Evolutionary conservation across 1,140 invertebrate species (phyloP), one percentile per base, ranked within the genome.

Genomic region (Grapholita molesta): DNA sequence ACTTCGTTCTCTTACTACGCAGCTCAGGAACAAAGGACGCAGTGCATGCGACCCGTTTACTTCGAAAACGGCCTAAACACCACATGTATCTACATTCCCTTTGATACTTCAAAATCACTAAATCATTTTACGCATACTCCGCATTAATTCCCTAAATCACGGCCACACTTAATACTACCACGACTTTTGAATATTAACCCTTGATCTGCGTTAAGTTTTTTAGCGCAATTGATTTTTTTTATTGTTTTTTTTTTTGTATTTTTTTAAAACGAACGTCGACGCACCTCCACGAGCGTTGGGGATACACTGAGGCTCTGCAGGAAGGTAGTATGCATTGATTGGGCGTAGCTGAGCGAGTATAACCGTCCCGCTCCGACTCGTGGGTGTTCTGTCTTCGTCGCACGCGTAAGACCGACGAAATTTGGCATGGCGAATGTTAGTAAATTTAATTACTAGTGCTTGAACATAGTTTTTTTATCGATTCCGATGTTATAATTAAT

Each of bases 261-360:
- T 73, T 55, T 72, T 69, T 48, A 7, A 24, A 28, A 18, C 11
- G 33, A 33, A 24, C 73, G 57, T 65, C 67, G 21, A 71, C 78
- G 69, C 69, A 83, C 84, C 83, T 76, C 73, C 72, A 74, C 53
- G 53, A 79, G 70, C 69, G 69, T 64, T 70, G 84, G 79, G 83
- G 82, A 71, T 66, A 85, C 68, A 89, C 86, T 89, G 79, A 78
- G 71, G 67, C 77, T 85, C 82, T 86, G 86, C 86, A 88, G 81
- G 78, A 76, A 80, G 81, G 82, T 78, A 83, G 76, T 85, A 82
- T 88, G 83, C 87, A 89, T 89, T 88, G 87, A 89, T 89, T 89
- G 77, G 85, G 82, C 82, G 85, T 79, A 89, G 79, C 85, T 84
- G 57, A 61, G 38, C 33, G 42, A 2, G 64, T 83, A 69, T 71